Percentiles rank a stretch among this genome's conserved stretches.
These are phyloP conservation scores for Meiosimyza platycephala DNA, from an alignment of 2,888 invertebrate species.

Conservation along the genomic window DNA sequence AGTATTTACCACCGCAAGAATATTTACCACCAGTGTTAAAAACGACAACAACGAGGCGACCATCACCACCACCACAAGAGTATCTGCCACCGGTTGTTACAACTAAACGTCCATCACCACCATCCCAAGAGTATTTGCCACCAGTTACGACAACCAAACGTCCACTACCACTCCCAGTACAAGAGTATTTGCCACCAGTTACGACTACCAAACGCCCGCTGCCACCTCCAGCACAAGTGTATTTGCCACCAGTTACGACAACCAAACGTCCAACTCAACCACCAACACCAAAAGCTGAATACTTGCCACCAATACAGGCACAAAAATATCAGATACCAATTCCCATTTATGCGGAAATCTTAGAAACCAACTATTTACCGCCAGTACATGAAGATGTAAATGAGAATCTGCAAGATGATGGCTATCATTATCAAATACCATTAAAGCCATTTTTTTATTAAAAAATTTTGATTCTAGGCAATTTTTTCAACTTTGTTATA, in stretches of 20 bases:
- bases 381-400: conserved; percentile 38
- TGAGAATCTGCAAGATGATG: conserved; percentile 41
- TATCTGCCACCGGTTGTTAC: conserved; percentile 37
- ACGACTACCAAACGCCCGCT: background rate
- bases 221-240: background rate
- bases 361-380: conserved; percentile 54
- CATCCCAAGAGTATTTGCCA: conserved; percentile 24
- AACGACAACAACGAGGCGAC: conserved; percentile 19
- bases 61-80: conserved; percentile 33
- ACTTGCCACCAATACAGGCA: conserved; percentile 50
- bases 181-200: conserved; percentile 38
- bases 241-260: conserved; percentile 32
- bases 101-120: background rate
- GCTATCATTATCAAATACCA: conserved; percentile 56
- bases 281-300: conserved; percentile 46
- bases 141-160: conserved; percentile 16
- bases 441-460: conserved; percentile 52
- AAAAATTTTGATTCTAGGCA: background rate
- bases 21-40: background rate
- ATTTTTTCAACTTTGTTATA: too few relatives aligned
- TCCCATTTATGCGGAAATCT: conserved; percentile 59
- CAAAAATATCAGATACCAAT: conserved; percentile 54
- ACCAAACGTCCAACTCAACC: conserved; percentile 33
- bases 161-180: conserved; percentile 19
- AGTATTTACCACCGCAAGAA: background rate